These are phyloP conservation scores for Salminus brasiliensis DNA, from an alignment of 2,113 vertebrate species.

Conservation along the genomic window DNA sequence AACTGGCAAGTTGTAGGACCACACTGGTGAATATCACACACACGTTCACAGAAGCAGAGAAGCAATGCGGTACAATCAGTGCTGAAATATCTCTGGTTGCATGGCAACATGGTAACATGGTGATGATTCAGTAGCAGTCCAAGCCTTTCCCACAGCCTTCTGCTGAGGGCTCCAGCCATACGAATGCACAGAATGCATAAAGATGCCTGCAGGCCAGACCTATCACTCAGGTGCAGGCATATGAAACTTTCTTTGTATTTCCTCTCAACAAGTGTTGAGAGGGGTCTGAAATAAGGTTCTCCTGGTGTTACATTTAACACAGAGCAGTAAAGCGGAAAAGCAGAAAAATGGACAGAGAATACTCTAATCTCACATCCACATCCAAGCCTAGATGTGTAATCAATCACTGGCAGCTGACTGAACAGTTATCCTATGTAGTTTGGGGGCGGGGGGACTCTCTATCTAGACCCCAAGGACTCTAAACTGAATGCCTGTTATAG, in stretches of 20 bases:
- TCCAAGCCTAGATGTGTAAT: not conserved
- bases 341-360: too few relatives aligned
- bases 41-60: not conserved
- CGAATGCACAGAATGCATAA: not conserved
- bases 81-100: conserved; percentile 35
- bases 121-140: not conserved
- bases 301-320: too few relatives aligned
- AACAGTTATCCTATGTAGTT: not conserved
- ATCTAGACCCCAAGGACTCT: too few relatives aligned
- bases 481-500: too few relatives aligned
- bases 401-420: not conserved
- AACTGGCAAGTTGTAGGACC: not conserved
- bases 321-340: too few relatives aligned
- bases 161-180: not conserved
- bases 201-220: not conserved
- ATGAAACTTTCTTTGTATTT: not conserved
- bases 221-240: not conserved
- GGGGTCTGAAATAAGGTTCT: not conserved
- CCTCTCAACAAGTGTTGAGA: not conserved
- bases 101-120: conserved; percentile 35
- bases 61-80: not conserved
- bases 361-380: not conserved
- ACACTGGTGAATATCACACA: not conserved
- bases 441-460: too few relatives aligned
- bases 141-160: not conserved